Percentiles rank a stretch among this genome's conserved stretches.
These are phyloP conservation scores for Phenganax subtilis DNA, from an alignment of 92 coral and sea anemone genomes.

Conservation along the genomic window DNA sequence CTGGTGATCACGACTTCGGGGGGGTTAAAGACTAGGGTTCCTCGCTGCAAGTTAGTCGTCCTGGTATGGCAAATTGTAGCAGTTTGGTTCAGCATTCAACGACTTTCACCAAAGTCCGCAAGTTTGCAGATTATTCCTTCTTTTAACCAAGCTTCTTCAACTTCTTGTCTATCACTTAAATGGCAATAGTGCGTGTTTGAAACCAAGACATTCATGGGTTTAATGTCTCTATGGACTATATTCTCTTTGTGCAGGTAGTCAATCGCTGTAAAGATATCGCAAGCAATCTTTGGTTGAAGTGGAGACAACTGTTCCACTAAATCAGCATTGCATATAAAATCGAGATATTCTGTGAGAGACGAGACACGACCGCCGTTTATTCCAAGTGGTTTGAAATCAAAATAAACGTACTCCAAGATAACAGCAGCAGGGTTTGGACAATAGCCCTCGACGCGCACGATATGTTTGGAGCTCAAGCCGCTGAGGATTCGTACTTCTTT, in stretches of 20 bases:
- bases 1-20: constrained; percentile 31
- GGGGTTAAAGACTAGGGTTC: constrained; percentile 46
- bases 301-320: constrained; percentile 12
- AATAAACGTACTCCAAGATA: constrained; percentile 39
- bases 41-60: constrained; percentile 44
- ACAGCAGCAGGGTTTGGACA: constrained; percentile 34
- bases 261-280: constrained; percentile 23
- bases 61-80: constrained; percentile 39
- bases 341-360: constrained; percentile 28
- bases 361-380: constrained; percentile 31
- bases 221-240: constrained; percentile 42
- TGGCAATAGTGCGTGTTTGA: constrained; percentile 51
- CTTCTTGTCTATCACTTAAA: constrained; percentile 12
- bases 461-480: background rate
- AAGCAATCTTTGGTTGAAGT: constrained; percentile 42
- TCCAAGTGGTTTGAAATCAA: constrained; percentile 36
- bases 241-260: background rate
- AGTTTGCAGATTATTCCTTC: constrained; percentile 37
- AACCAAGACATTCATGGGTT: constrained; percentile 47
- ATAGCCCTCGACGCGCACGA: constrained; percentile 14
- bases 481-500: constrained; percentile 16
- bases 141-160: constrained; percentile 36
- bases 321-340: constrained; percentile 15
- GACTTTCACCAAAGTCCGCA: constrained; percentile 45
- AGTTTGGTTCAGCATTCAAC: constrained; percentile 45